These are phyloP conservation scores for Tapera naevia DNA, from an alignment of 2,797 vertebrate species.

Conservation along the genomic window DNA sequence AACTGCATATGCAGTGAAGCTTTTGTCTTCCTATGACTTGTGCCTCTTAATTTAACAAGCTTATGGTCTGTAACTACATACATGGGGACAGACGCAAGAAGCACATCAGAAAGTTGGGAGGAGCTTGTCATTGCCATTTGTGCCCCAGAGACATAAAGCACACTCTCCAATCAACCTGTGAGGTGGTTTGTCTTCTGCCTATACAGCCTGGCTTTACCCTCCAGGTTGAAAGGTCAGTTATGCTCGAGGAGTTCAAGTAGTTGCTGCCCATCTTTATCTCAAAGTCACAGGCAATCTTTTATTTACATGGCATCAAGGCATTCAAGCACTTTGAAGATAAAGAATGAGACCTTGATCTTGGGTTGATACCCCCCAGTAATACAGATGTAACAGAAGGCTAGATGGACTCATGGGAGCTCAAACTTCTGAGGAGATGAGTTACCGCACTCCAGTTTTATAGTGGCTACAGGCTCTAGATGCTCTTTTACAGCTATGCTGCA, in stretches of 20 bases:
- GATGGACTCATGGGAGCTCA: not conserved
- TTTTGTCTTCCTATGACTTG: not conserved
- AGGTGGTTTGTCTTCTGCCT: not conserved
- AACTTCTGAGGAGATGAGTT: not conserved
- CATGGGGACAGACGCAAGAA: not conserved
- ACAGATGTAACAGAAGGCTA: not conserved
- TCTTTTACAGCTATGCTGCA: not conserved
- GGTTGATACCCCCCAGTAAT: not conserved
- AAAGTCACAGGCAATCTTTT: not conserved
- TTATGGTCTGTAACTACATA: not conserved
- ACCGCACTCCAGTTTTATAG: not conserved
- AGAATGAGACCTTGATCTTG: not conserved
- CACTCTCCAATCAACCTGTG: fast-evolving
- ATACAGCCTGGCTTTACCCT: not conserved
- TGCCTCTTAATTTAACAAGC: not conserved
- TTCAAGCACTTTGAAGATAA: not conserved
- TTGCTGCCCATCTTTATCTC: not conserved
- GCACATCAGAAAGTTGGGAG: not conserved
- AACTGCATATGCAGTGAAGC: not conserved
- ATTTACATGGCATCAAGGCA: not conserved
- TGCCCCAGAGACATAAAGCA: not conserved
- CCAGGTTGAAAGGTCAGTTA: not conserved
- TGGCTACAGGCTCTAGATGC: not conserved
- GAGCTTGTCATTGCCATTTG: not conserved
- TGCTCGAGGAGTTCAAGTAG: not conserved